Evolutionary conservation across 2,797 vertebrate genomes (phyloP).

Genomic region (Chanos chanos): DNA sequence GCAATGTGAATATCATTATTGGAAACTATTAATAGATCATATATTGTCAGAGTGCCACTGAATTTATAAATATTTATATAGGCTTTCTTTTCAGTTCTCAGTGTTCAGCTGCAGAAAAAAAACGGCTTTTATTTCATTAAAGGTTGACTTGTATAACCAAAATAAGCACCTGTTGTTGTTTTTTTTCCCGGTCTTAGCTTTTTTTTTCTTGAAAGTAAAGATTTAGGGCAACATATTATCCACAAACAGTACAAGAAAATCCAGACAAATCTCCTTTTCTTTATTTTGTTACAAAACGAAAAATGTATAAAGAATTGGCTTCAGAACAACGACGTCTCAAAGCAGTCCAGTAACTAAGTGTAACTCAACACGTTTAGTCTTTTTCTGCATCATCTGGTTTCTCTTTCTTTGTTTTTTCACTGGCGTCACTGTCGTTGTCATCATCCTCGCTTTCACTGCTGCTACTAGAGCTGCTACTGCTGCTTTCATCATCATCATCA

Average conservation of each 20-base stretch:
- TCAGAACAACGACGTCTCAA: conserved; percentile 12
- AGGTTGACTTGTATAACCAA: no score
- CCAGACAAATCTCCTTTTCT: conserved; percentile 5
- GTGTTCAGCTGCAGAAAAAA: no score
- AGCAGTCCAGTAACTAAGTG: background rate
- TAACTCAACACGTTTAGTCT: background rate
- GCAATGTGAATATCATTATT: background rate
- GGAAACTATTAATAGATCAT: no score
- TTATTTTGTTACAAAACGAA: conserved; percentile 41
- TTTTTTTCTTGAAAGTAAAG: no score
- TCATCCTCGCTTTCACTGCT: conserved; percentile 31
- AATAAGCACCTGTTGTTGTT: no score
- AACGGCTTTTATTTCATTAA: no score
- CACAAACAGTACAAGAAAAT: conserved; percentile 30
- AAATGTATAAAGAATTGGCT: conserved; percentile 8
- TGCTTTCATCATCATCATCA: conserved; percentile 44
- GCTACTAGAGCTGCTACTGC: conserved; percentile 37
- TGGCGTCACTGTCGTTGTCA: background rate
- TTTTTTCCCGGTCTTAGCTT: no score
- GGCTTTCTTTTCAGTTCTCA: no score
- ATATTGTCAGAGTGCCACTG: conserved; percentile 32
- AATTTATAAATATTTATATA: background rate
- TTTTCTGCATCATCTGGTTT: conserved; percentile 25
- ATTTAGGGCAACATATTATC: conserved; percentile 23
- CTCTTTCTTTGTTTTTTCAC: conserved; percentile 24